A percentile compares a stretch with the other conserved stretches of the same genome.
Evolutionary conservation across 92 coral and sea anemone species (phyloP).

Genomic region (Porites evermanni): DNA sequence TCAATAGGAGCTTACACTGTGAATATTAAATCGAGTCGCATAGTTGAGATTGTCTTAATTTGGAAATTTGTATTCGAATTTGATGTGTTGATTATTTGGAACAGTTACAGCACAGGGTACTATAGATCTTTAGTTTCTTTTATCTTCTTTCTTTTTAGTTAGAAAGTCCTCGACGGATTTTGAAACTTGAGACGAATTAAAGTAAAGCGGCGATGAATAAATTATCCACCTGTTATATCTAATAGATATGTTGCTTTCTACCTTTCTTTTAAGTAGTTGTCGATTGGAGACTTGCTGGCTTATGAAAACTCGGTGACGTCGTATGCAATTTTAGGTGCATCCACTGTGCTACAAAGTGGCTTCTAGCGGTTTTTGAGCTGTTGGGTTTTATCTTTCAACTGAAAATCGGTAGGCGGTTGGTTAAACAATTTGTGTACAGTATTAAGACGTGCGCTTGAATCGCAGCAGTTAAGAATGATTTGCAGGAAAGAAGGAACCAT

Average conservation of each 20-base stretch:
- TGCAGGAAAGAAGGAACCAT: background rate
- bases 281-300: background rate
- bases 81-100: background rate
- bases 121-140: background rate
- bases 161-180: background rate
- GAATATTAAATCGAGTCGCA: background rate
- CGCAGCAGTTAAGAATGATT: background rate
- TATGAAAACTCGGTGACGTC: background rate
- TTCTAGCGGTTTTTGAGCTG: background rate
- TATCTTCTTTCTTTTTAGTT: background rate
- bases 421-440: constrained; percentile 12
- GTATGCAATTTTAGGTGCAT: background rate
- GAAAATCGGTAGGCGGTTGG: constrained; percentile 8
- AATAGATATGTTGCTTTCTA: background rate
- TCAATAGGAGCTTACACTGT: background rate
- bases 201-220: constrained; percentile 14
- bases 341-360: background rate
- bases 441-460: background rate
- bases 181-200: background rate
- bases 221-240: constrained; percentile 18
- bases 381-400: background rate
- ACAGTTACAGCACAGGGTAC: background rate
- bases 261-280: background rate
- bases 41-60: background rate
- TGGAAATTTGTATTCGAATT: background rate